Base-by-base conservation (phyloP, 2,797 vertebrate species). In the Danio aesculapii region DNA sequence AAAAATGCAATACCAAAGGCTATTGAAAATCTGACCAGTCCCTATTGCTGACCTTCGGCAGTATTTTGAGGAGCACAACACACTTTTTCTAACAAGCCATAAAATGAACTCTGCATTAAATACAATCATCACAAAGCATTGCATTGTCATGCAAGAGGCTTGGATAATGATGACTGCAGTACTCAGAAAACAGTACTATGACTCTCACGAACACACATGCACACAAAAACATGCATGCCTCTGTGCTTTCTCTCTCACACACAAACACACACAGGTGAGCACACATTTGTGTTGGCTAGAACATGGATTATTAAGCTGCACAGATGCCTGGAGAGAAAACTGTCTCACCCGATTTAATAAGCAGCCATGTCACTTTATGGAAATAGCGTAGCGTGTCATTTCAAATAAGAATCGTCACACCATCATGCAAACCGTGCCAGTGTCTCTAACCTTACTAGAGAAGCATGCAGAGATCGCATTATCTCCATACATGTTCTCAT, bases 321-420 rank as follows among this genome's bases (percentile, higher is more conserved):
- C 41, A 76, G 57, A 82, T 57, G 64, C 80, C 55, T 61, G 57
- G 55, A 69, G 55, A 47, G 39, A 62, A 55, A 52, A 77, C 75
- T 78, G 50, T 57, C 78, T 69, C 39, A 55, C 7, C 72, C n/a
- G 21, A 30, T 80, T 79, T 82, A 41, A 68, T 55, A 75, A 84
- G 53, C 66, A 73, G 72, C 57, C 71, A 44, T 61, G 21, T 44
- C 47, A 70, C 41, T 59, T 82, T 57, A 75, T 71, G 58, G 46
- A 84, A 80, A 66, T 82, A 77, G 66, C 9, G 9, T 13, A 70
- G 50, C 70, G 64, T 80, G 77, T 69, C 63, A 71, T 68, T 74
- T 77, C 39, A 59, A 50, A 74, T 82, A 71, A 53, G 62, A 79
- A n/a, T 59, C 19, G 46, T 66, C 41, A 64, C 46, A 43, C 52